Percentiles rank a stretch among this genome's conserved stretches.
These are phyloP conservation scores for Thryonomys swinderianus DNA, from an alignment of 2,113 vertebrate species.

Conservation along the genomic window DNA sequence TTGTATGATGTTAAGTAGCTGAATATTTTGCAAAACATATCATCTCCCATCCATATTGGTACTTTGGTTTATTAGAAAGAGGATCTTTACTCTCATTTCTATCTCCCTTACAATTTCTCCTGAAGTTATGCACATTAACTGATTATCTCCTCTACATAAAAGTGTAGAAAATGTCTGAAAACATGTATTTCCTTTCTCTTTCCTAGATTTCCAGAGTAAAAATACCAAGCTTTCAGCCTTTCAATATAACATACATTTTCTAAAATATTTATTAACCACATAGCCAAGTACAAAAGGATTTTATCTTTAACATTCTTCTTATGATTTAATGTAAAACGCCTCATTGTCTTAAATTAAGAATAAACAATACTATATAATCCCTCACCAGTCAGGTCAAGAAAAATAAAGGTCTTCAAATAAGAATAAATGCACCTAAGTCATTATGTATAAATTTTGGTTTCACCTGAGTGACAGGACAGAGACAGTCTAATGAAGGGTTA, in stretches of 20 bases:
- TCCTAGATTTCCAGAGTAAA: not conserved
- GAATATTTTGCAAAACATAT: not conserved
- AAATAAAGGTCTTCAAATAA: slow-evolving; percentile 68
- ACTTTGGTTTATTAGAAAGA: not conserved
- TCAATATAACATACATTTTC: not conserved
- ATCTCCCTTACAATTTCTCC: not conserved
- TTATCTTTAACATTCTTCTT: not conserved
- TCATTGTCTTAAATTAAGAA: slow-evolving; percentile 23
- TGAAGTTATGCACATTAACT: not conserved
- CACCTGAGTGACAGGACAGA: slow-evolving; percentile 53
- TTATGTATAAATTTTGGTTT: not conserved
- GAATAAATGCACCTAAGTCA: slow-evolving; percentile 55
- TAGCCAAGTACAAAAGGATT: not conserved
- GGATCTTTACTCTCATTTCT: not conserved
- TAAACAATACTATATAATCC: slow-evolving; percentile 7
- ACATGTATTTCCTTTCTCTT: not conserved
- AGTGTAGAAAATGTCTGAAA: not conserved
- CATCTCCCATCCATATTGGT: not conserved
- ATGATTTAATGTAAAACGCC: not conserved
- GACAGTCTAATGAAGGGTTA: not conserved
- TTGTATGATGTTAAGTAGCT: not conserved
- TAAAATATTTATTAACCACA: not conserved
- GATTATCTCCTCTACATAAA: not conserved
- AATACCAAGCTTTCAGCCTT: not conserved
- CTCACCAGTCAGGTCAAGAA: slow-evolving; percentile 40